Conservation (phyloP, 2,113 vertebrate species). For the Cyphomyrus discorhynchus region DNA sequence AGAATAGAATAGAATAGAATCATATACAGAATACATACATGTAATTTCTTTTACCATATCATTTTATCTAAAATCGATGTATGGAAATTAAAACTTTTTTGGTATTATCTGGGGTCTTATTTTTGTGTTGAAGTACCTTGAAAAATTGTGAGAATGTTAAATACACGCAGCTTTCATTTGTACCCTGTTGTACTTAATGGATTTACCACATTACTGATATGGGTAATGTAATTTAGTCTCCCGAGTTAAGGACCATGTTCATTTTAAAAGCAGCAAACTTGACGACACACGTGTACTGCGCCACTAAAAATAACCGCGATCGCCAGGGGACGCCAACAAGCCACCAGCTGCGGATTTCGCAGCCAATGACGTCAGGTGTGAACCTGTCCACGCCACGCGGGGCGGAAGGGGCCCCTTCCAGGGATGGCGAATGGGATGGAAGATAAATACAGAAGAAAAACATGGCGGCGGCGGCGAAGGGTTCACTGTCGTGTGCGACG, state of each 20-base stretch:
- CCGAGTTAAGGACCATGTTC: not conserved
- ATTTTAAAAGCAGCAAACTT: not conserved
- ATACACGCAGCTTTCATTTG: not conserved
- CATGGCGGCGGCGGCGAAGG: conserved; percentile 60
- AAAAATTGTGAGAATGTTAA: not conserved
- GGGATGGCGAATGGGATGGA: conserved; percentile 46
- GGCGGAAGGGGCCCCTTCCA: conserved; percentile 21
- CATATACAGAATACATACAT: not conserved
- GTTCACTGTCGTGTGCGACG: conserved; percentile 31
- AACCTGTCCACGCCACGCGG: not conserved
- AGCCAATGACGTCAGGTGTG: conserved; percentile 37
- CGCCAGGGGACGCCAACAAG: conserved; percentile 1
- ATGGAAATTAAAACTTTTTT: too few relatives aligned
- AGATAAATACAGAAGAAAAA: conserved; percentile 48
- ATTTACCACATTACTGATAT: not conserved
- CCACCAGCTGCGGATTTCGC: not conserved
- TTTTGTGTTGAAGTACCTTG: not conserved
- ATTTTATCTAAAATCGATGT: not conserved
- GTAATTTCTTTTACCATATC: not conserved
- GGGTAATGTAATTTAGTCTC: not conserved
- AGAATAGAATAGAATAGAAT: too few relatives aligned
- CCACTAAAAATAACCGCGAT: not conserved
- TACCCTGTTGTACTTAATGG: not conserved
- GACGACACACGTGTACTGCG: not conserved
- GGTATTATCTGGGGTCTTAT: not conserved